phyloP scores from a whole-genome alignment of 2,113 vertebrate species.

The Picathartes gymnocephalus region DNA sequence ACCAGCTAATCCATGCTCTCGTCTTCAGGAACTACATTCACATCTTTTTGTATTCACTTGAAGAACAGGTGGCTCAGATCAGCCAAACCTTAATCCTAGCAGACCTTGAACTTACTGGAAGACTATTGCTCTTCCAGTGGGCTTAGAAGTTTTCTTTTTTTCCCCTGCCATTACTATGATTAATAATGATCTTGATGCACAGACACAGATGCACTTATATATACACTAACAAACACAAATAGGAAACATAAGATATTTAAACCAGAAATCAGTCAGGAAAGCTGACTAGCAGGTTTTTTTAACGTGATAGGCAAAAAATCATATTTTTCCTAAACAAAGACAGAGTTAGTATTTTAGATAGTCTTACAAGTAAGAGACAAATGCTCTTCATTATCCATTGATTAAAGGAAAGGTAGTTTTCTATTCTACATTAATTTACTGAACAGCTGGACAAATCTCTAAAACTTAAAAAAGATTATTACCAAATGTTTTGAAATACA shows the following conservation, averaged over 20 bases:
- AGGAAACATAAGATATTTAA: background rate
- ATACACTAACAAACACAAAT: background rate
- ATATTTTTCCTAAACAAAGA: constrained; percentile 30
- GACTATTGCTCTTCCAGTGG: background rate
- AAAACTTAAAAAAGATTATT: constrained; percentile 59
- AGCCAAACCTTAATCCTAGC: constrained; percentile 48
- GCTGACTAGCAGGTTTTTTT: background rate
- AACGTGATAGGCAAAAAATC: background rate
- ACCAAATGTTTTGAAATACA: constrained; percentile 64
- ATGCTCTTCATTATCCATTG: constrained; percentile 71
- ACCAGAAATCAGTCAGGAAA: background rate
- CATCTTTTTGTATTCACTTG: constrained; percentile 27
- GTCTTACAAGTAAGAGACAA: constrained; percentile 46
- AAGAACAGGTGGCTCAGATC: constrained; percentile 59
- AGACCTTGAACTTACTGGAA: constrained; percentile 53
- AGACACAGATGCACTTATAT: background rate
- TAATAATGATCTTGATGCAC: constrained; percentile 11
- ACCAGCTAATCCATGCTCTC: constrained; percentile 15
- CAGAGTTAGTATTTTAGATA: constrained; percentile 5
- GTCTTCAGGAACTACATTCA: background rate
- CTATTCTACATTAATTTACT: constrained; percentile 41
- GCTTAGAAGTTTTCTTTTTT: background rate
- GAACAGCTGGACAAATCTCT: constrained; percentile 57
- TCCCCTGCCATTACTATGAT: background rate
- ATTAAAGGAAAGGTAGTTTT: constrained; percentile 71